Evolutionary conservation across 2,113 vertebrate species (phyloP), one percentile per base, ranked within the genome.

Genomic region (Pelusios castaneus): DNA sequence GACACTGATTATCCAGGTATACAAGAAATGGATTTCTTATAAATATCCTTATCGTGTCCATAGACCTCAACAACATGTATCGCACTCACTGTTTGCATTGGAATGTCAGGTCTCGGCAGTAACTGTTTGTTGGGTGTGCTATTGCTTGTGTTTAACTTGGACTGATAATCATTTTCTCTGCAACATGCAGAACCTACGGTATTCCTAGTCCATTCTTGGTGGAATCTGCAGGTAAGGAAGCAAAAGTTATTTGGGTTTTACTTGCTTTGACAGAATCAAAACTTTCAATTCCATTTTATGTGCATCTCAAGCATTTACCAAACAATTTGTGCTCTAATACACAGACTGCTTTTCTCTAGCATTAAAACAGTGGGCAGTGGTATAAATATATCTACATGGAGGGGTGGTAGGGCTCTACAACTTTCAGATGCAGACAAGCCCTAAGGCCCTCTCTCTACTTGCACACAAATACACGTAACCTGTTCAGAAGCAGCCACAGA

Each of bases 1-100:
- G 80, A 79, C 55, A 84, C 1, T 82, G 75, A 58, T 95, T 97
- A 98, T 47, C 90, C 97, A 9, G 95, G 97, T 87, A 97, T 89
- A 51, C 89, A 92, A 11, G 84, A 52, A 10, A 49, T 63, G 1
- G 24, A 49, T 67, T 89, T 95, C 55, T 73, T 91, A 10, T 13
- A 83, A 54, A 63, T 86, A 3, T 95, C 88, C 27, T 60, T 22
- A 12, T 91, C 85, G 3, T 89, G 90, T 79, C 93, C 84, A 27
- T 95, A 85, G 55, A 95, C 89, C 38, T 97, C 95, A 8, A 77
- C 88, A 0, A 87, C 12, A 1, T 95, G 95, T 55, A 91, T 11
- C 4, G 94, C 87, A 49, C 58, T 89, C 63, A 84, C 93, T 0
- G 55, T 49, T 17, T 96, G 97, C 51, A 90, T 58, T 0, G 8